Evolutionary conservation across 2,797 vertebrate genomes (phyloP), one percentile per base, ranked within the genome.

Genomic region (Cossypha heuglini): DNA sequence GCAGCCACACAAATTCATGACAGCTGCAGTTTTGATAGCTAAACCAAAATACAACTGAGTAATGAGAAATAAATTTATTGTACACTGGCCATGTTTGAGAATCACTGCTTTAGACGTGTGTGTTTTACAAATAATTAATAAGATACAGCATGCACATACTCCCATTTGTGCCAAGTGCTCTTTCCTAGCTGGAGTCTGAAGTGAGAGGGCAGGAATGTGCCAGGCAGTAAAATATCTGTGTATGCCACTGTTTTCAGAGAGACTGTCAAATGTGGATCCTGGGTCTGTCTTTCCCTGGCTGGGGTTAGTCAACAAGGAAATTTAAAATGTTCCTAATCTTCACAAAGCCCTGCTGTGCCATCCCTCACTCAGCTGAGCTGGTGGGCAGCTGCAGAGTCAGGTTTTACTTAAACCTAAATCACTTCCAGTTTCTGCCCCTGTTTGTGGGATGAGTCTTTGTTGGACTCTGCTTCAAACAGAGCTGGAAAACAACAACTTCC

Each of bases 21-120:
- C 94, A 94, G 94, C 93, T 95, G 91, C 78, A 93, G 93, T 94
- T 96, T 93, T 90, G 93, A 80, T 91, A 86, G 91, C 64, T 95
- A 49, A 88, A 82, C 83, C 78, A 83, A 94, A 95, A 94, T 67
- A 77, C 81, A 93, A 90, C 72, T 74, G 78, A 94, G 72, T 64
- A 90, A 93, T 81, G 93, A 93, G 95, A 88, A 94, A 77, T 88
- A 90, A 77, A 88, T 91, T 57, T 88, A 68, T 86, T 86, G 72
- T 91, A 43, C 1, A 3, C 72, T 88, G 87, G 68, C 85, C 45
- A 26, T 72, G 87, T 90, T 94, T 88, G 85, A 94, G 76, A 91
- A 90, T 77, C 54, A 4, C 85, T 68, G 73, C 66, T 90, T 93
- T 58, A 68, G 85, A 91, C 1, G 6, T 75, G 78, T 45, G 38